Percentiles rank a stretch among this genome's conserved stretches.
These are phyloP conservation scores for Enteromius unitaeniatus DNA, from an alignment of 2,797 vertebrate species.

Conservation along the genomic window DNA sequence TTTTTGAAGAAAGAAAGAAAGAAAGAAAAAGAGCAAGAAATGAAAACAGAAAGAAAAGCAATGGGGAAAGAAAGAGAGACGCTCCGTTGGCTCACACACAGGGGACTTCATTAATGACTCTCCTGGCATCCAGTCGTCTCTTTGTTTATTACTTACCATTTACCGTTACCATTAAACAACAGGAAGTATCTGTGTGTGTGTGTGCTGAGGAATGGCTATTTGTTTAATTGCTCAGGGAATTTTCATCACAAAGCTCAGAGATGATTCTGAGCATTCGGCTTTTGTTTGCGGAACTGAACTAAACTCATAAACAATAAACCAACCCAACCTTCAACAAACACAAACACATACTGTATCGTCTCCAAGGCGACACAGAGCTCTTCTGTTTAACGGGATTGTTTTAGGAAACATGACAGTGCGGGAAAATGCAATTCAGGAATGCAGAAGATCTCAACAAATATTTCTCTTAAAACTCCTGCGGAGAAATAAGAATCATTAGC, in stretches of 20 bases:
- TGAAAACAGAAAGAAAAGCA: slow-evolving; percentile 1
- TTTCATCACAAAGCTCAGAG: slow-evolving; percentile 15
- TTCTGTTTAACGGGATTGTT: not conserved
- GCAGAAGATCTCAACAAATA: not conserved
- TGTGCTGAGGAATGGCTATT: slow-evolving; percentile 1
- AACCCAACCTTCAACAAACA: slow-evolving; percentile 15
- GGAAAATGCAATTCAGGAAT: not conserved
- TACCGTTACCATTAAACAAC: slow-evolving; percentile 47
- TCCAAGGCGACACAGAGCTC: not conserved
- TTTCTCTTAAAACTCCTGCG: not conserved
- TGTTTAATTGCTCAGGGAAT: slow-evolving; percentile 36
- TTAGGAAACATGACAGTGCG: not conserved
- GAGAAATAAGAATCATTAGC: not conserved
- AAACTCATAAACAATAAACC: slow-evolving; percentile 17
- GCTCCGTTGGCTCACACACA: not conserved
- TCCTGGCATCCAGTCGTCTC: slow-evolving; percentile 23
- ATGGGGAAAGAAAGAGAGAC: not conserved
- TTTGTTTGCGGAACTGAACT: slow-evolving; percentile 33
- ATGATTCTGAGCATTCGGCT: not conserved
- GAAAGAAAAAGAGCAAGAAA: not conserved
- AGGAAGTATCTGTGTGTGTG: slow-evolving; percentile 44
- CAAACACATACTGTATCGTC: not conserved
- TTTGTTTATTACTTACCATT: slow-evolving; percentile 50
- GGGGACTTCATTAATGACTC: slow-evolving; percentile 36
- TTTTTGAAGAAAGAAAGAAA: not conserved